Percentiles rank a stretch among this genome's conserved stretches.
Evolutionary conservation across 2,888 invertebrate genomes (phyloP).

Genomic region (Euspilapteryx auroguttella): DNA sequence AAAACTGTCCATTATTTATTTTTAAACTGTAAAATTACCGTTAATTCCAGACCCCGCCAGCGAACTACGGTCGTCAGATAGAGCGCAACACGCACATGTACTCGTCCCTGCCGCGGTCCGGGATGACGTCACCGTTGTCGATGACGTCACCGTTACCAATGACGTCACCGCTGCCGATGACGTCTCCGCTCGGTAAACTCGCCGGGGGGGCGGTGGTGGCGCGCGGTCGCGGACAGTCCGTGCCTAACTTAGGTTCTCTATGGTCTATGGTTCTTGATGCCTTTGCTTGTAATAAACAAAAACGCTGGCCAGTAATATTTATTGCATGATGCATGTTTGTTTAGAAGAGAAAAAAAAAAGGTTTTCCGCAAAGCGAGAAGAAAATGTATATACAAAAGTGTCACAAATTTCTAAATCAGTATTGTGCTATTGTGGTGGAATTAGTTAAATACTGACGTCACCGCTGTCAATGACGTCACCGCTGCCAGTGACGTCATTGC

Average conservation of each 20-base stretch:
- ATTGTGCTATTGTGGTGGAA: too few species aligned
- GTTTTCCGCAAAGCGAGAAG: too few species aligned
- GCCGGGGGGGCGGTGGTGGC: constrained; percentile 70
- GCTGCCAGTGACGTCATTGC: constrained; percentile 64
- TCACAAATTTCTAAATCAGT: too few species aligned
- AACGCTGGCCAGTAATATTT: too few species aligned
- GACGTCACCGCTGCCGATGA: constrained; percentile 76
- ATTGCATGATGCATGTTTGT: too few species aligned
- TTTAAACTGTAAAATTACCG: too few species aligned
- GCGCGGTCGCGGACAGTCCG: constrained; percentile 76
- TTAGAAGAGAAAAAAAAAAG: too few species aligned
- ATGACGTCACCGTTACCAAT: constrained; percentile 10
- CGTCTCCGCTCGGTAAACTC: constrained; percentile 64
- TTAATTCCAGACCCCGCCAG: constrained; percentile 81
- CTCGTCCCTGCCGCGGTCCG: constrained; percentile 60
- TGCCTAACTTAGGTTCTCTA: constrained; percentile 93
- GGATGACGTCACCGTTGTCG: background rate
- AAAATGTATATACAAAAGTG: too few species aligned
- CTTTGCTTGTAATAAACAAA: too few species aligned
- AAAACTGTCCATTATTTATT: too few species aligned
- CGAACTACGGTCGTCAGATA: constrained; percentile 73
- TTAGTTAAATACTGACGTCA: too few species aligned
- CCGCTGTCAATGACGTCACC: constrained; percentile 64
- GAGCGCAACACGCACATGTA: constrained; percentile 68
- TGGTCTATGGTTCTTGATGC: too few species aligned